Conservation (phyloP, 1,140 invertebrate species). For the Euglossa dilemma region DNA sequence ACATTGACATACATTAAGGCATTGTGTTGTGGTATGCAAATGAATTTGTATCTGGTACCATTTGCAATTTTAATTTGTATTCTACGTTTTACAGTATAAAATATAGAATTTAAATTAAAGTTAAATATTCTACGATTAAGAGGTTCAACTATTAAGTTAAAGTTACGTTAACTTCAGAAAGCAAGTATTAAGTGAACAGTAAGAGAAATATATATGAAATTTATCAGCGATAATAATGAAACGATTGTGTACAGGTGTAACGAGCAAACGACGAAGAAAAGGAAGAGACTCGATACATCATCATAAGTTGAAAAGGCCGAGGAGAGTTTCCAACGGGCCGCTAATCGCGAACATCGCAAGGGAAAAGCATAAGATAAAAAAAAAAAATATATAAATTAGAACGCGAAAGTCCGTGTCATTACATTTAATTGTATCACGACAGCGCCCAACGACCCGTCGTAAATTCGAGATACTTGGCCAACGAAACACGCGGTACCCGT, state of each 20-base stretch:
- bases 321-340: slow-evolving; percentile 62
- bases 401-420: slow-evolving; percentile 5
- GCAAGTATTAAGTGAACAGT: background rate
- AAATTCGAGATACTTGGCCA: slow-evolving; percentile 60
- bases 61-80: too few species aligned
- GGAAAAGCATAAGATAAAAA: background rate
- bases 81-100: too few species aligned
- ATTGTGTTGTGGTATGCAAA: too few species aligned
- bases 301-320: slow-evolving; percentile 33
- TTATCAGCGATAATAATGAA: background rate
- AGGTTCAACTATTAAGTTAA: too few species aligned
- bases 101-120: too few species aligned
- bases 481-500: slow-evolving; percentile 57
- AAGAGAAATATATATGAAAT: background rate
- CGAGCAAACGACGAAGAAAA: slow-evolving; percentile 43
- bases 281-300: slow-evolving; percentile 46
- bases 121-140: too few species aligned
- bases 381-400: slow-evolving; percentile 8
- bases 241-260: slow-evolving; percentile 32
- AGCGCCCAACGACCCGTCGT: slow-evolving; percentile 59
- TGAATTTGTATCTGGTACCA: too few species aligned
- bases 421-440: slow-evolving; percentile 18
- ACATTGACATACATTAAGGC: too few species aligned
- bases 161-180: too few species aligned
- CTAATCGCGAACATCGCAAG: slow-evolving; percentile 1